A percentile compares a stretch with the other conserved stretches of the same genome.
Conservation (phyloP, 2,113 vertebrate species). For the Pomatorhinus ruficollis region DNA sequence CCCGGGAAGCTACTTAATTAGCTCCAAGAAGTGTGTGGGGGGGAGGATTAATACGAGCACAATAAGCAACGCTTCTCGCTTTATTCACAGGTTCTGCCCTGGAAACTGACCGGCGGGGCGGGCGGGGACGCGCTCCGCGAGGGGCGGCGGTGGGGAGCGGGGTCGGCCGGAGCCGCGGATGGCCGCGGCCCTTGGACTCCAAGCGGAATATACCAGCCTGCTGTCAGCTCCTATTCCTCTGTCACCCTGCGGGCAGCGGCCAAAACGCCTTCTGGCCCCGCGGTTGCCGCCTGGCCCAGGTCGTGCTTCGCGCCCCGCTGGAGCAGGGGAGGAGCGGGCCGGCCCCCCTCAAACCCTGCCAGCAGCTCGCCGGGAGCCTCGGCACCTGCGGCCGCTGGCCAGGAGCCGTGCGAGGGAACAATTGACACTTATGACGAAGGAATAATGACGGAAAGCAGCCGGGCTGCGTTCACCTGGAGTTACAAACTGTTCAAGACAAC, state of each 20-base stretch:
- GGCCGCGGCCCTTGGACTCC: background rate
- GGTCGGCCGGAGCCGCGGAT: background rate
- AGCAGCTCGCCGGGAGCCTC: background rate
- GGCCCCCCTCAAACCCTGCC: background rate
- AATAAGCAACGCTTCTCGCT: constrained; percentile 73
- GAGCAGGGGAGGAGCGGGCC: background rate
- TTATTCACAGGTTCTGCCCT: constrained; percentile 57
- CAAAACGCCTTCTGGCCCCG: background rate
- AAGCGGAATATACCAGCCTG: background rate
- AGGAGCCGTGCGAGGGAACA: background rate
- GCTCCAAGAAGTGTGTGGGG: constrained; percentile 50
- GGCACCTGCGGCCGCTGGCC: background rate
- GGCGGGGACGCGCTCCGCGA: background rate
- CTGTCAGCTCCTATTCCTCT: background rate
- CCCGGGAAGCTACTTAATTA: constrained; percentile 77
- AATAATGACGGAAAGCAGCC: background rate
- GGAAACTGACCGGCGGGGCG: background rate
- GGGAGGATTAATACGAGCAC: constrained; percentile 69
- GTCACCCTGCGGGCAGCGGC: background rate
- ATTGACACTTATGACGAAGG: background rate
- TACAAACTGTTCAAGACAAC: background rate
- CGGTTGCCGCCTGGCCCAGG: background rate
- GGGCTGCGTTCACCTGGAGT: background rate
- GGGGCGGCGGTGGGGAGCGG: background rate
- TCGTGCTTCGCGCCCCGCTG: background rate